Evolutionary conservation across 2,797 vertebrate genomes (phyloP).

Genomic region (Acanthiza pusilla): DNA sequence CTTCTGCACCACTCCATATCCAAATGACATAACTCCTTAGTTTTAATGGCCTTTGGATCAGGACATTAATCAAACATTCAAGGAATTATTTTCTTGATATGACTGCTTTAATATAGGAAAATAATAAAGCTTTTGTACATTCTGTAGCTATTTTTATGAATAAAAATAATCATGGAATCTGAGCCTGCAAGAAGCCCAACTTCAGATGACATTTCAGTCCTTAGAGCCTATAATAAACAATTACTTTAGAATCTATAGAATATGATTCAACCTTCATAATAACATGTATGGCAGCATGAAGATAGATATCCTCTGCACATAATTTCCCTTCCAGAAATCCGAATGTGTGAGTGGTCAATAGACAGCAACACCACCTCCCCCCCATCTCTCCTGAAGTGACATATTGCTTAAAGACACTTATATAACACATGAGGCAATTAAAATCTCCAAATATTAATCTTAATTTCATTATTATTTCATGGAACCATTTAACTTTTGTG

Average conservation of each 20-base stretch:
- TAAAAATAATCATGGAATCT: neutral
- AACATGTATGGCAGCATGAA: neutral
- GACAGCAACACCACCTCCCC: rapidly evolving
- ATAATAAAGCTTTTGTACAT: neutral
- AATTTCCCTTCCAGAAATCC: neutral
- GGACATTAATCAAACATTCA: neutral
- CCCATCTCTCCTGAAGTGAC: neutral
- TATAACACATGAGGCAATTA: neutral
- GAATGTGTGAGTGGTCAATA: neutral
- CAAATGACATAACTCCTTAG: neutral
- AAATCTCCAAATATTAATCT: neutral
- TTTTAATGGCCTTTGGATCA: neutral
- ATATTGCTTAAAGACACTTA: neutral
- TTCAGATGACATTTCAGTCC: neutral
- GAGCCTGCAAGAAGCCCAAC: neutral
- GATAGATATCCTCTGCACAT: neutral
- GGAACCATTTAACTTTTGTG: neutral
- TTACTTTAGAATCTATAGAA: neutral
- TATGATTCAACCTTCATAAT: neutral
- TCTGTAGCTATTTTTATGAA: neutral
- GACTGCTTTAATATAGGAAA: neutral
- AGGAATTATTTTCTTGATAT: neutral
- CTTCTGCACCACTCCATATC: neutral
- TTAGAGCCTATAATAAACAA: neutral
- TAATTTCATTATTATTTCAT: neutral